These are phyloP conservation scores for Trinorchestia longiramus DNA, from an alignment of 1,140 invertebrate genomes.

Conservation along the genomic window DNA sequence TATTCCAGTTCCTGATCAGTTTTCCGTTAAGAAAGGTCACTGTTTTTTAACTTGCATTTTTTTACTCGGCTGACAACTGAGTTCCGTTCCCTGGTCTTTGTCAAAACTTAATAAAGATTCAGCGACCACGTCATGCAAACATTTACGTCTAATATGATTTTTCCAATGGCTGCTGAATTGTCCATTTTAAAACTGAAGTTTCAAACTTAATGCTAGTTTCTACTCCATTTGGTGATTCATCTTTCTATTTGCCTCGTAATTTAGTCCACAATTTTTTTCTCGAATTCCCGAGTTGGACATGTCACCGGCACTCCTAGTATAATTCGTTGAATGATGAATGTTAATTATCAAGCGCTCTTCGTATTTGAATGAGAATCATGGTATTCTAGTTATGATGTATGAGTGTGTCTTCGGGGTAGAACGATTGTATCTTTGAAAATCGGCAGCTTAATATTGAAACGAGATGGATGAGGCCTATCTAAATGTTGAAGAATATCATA, in stretches of 20 bases:
- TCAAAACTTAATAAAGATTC: background rate
- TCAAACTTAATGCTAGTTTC: background rate
- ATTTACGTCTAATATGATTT: background rate
- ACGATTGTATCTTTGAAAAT: background rate
- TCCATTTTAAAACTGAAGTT: background rate
- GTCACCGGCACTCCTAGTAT: background rate
- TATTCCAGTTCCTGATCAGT: background rate
- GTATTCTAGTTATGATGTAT: background rate
- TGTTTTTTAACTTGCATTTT: background rate
- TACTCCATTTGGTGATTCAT: background rate
- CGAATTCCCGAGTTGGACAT: background rate
- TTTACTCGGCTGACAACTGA: background rate
- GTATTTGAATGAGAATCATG: background rate
- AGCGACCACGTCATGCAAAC: background rate
- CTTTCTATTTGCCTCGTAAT: background rate
- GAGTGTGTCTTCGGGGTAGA: background rate
- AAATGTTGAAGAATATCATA: too few relatives aligned
- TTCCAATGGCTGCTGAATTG: background rate
- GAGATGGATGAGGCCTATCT: background rate
- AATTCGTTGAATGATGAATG: background rate
- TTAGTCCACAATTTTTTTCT: background rate
- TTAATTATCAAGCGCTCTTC: background rate
- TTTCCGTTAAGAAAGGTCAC: background rate
- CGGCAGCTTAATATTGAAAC: background rate
- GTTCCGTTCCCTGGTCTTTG: background rate